Conservation (phyloP, 2,113 vertebrate genomes). For the Edolisoma coerulescens region DNA sequence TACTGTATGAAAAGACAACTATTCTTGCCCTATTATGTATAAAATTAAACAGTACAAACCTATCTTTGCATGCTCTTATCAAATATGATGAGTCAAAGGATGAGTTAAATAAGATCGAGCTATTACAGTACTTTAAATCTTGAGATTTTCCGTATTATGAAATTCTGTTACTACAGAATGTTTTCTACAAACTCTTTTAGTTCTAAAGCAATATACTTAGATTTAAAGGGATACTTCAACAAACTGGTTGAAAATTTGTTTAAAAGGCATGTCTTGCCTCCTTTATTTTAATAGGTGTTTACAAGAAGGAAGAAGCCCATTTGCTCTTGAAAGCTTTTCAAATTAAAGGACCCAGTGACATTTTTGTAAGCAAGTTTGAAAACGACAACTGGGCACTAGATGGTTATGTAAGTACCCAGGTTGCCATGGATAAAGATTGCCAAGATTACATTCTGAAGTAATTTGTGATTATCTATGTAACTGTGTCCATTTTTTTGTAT, state of each 20-base stretch:
- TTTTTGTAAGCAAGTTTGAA: conserved; percentile 90
- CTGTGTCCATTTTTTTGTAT: not conserved
- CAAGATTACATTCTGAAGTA: not conserved
- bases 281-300: conserved; percentile 78
- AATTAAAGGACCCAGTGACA: conserved; percentile 82
- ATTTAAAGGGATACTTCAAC: not conserved
- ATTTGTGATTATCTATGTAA: not conserved
- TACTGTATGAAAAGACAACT: not conserved
- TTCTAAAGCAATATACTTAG: not conserved
- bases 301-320: conserved; percentile 96
- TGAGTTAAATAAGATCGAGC: not conserved
- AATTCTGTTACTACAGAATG: not conserved
- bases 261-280: not conserved
- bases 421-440: not conserved
- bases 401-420: conserved; percentile 87
- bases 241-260: not conserved
- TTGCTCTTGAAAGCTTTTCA: conserved; percentile 90
- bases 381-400: conserved; percentile 94
- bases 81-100: not conserved
- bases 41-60: not conserved
- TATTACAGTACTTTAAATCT: not conserved
- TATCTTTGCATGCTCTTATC: not conserved
- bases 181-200: not conserved
- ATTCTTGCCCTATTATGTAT: not conserved
- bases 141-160: not conserved